These are phyloP conservation scores for Anableps anableps DNA, from an alignment of 2,797 vertebrate species.

Conservation along the genomic window DNA sequence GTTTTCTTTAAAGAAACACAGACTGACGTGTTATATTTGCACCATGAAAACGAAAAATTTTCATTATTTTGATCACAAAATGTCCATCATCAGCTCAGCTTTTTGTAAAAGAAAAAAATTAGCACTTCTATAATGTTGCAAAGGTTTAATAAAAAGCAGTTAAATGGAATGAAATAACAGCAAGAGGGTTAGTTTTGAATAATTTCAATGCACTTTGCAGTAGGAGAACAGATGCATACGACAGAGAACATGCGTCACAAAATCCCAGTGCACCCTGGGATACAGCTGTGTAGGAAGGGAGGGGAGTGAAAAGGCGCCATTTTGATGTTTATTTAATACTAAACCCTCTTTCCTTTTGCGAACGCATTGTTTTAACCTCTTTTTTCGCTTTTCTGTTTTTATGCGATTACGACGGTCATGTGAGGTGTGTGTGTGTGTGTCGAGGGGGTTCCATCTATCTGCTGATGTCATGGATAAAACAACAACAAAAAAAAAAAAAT, in stretches of 20 bases:
- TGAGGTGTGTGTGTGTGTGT: not conserved
- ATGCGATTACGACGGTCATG: slow-evolving; percentile 61
- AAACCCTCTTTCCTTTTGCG: slow-evolving; percentile 43
- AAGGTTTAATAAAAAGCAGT: slow-evolving; percentile 8
- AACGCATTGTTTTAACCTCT: slow-evolving; percentile 6
- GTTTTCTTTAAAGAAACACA: slow-evolving; percentile 13
- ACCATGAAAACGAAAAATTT: not conserved
- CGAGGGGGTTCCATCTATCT: slow-evolving; percentile 66
- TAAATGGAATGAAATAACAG: not conserved
- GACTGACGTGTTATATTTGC: slow-evolving; percentile 11
- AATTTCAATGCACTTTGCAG: slow-evolving; percentile 8
- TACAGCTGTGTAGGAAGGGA: slow-evolving; percentile 43
- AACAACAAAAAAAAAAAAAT: slow-evolving; percentile 4
- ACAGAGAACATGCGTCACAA: slow-evolving; percentile 62
- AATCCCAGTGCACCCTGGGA: slow-evolving; percentile 71
- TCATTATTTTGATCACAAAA: not conserved
- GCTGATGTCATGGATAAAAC: slow-evolving; percentile 55
- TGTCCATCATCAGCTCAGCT: slow-evolving; percentile 5
- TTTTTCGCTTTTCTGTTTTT: slow-evolving; percentile 33
- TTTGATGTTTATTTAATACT: slow-evolving; percentile 69
- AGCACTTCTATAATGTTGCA: slow-evolving; percentile 39
- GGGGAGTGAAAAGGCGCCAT: slow-evolving; percentile 70
- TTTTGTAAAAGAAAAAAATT: slow-evolving; percentile 25
- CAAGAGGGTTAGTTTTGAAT: slow-evolving; percentile 3
- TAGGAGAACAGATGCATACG: slow-evolving; percentile 29